These are phyloP conservation scores for Craterocephalus amniculus DNA, from an alignment of 2,797 vertebrate species.

Conservation along the genomic window DNA sequence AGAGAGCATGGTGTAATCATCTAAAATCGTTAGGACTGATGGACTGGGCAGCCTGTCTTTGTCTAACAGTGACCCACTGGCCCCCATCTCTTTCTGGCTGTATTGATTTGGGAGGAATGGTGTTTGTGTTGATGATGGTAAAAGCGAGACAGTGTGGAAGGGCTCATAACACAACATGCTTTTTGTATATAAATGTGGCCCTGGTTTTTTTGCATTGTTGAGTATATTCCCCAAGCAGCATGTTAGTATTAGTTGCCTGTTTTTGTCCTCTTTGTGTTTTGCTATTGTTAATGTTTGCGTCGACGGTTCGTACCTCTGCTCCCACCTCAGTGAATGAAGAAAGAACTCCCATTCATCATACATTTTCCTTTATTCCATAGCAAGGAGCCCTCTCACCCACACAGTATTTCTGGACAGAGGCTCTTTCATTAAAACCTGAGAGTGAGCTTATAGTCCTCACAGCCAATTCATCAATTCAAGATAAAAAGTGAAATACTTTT, in stretches of 20 bases:
- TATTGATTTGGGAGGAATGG: conserved; percentile 52
- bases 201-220: conserved; percentile 1
- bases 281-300: conserved; percentile 24
- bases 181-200: conserved; percentile 4
- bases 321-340: conserved; percentile 26
- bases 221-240: conserved; percentile 4
- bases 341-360: conserved; percentile 22
- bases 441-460: conserved; percentile 1
- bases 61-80: conserved; percentile 61
- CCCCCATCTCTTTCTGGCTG: conserved; percentile 23
- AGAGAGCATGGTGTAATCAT: conserved; percentile 59
- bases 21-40: conserved; percentile 80
- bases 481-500: background rate
- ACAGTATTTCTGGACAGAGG: conserved; percentile 1
- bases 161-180: conserved; percentile 2
- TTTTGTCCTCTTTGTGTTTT: conserved; percentile 6
- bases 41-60: conserved; percentile 56
- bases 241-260: conserved; percentile 13
- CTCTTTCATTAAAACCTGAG: background rate
- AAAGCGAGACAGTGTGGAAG: conserved; percentile 11
- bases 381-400: conserved; percentile 1
- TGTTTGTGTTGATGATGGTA: conserved; percentile 15
- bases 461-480: background rate
- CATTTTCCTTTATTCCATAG: conserved; percentile 24
- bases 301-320: background rate